Evolutionary conservation across 2,113 vertebrate genomes (phyloP).

Genomic region (Syngnathus scovelli): DNA sequence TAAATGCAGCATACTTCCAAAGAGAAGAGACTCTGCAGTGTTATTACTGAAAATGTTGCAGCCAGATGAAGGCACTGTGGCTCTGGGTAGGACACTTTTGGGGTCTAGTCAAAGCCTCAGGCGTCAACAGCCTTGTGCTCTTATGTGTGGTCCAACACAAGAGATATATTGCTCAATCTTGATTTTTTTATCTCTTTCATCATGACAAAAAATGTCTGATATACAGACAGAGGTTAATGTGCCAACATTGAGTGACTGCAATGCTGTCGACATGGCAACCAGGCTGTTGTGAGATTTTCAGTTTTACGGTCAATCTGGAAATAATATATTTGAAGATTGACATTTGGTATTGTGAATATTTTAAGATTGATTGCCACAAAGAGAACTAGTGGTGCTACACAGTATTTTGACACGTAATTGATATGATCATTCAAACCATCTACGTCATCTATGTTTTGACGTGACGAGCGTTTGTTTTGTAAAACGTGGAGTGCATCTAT

Average conservation of each 20-base stretch:
- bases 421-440: background rate
- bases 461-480: too few species aligned
- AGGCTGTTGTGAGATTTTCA: background rate
- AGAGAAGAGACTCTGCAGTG: constrained; percentile 51
- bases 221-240: constrained; percentile 26
- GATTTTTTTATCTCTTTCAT: constrained; percentile 47
- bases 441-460: too few species aligned
- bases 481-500: too few species aligned
- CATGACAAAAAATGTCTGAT: constrained; percentile 39
- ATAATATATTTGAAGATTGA: background rate
- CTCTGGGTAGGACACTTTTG: constrained; percentile 60
- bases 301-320: background rate
- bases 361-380: background rate
- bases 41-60: constrained; percentile 66
- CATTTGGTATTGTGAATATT: background rate
- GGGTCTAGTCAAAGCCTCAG: constrained; percentile 67
- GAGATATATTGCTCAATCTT: constrained; percentile 60
- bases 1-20: constrained; percentile 57
- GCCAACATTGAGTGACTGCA: constrained; percentile 28
- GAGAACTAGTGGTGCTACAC: background rate
- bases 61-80: constrained; percentile 68
- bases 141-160: constrained; percentile 64
- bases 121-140: constrained; percentile 65
- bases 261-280: constrained; percentile 30
- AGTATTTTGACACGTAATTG: background rate